phyloP scores from a whole-genome alignment of 92 coral and sea anemone species.

The Parazoanthus swiftii region DNA sequence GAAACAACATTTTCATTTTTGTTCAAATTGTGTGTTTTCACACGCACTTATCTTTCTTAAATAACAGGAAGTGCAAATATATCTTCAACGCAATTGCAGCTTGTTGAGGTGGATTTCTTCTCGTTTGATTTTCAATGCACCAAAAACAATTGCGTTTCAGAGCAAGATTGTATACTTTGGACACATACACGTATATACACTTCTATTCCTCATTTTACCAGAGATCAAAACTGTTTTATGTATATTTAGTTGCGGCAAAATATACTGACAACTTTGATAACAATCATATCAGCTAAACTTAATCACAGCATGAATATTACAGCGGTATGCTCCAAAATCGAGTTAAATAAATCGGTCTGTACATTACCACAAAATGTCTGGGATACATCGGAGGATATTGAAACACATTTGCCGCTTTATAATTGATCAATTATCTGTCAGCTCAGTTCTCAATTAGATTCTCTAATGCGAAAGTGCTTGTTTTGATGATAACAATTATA shows the following conservation, averaged over 20 bases:
- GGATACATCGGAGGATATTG: neutral
- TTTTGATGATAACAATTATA: neutral
- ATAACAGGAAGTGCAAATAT: neutral
- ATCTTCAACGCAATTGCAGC: neutral
- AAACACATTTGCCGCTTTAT: neutral
- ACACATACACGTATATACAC: neutral
- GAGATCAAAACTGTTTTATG: too few relatives aligned
- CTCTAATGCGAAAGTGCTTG: neutral
- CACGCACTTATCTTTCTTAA: neutral
- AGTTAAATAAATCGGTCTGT: neutral
- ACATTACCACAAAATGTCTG: neutral
- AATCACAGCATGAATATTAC: neutral
- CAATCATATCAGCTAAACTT: neutral
- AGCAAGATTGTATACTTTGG: neutral
- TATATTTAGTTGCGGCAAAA: neutral
- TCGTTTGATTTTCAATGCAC: neutral
- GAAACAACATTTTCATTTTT: neutral
- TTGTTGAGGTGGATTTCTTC: neutral
- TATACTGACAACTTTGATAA: too few relatives aligned
- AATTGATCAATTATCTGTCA: neutral
- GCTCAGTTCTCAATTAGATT: neutral
- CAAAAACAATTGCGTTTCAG: neutral
- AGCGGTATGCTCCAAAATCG: neutral
- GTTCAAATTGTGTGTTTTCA: too few relatives aligned
- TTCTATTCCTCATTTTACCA: neutral